A percentile compares a stretch with the other conserved stretches of the same genome.
These are phyloP conservation scores for Galeopsomyia nigrocyanea DNA, from an alignment of 2,888 invertebrate genomes.

Conservation along the genomic window DNA sequence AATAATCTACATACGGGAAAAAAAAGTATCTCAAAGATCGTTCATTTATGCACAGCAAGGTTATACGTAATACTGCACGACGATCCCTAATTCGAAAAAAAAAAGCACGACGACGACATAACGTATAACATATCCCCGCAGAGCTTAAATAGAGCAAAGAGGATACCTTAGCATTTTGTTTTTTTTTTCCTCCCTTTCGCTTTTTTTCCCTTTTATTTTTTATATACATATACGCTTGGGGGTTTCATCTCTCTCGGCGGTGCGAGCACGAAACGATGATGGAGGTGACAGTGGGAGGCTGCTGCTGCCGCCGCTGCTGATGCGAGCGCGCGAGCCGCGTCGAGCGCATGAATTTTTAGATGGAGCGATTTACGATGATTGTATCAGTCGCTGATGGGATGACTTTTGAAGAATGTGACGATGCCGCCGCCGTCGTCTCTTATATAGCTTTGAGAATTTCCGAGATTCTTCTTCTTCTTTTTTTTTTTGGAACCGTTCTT, in stretches of 20 bases:
- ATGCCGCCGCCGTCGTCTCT: too few relatives aligned
- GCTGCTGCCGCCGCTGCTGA: background rate
- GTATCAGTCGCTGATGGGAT: conserved; percentile 27
- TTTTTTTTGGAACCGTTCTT: too few relatives aligned
- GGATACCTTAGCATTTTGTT: background rate
- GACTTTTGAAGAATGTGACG: conserved; percentile 36
- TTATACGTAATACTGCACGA: too few relatives aligned
- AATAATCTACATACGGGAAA: too few relatives aligned
- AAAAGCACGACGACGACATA: too few relatives aligned
- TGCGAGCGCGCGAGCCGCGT: background rate
- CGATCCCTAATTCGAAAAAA: too few relatives aligned
- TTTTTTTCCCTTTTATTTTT: conserved; percentile 16
- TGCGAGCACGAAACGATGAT: conserved; percentile 39
- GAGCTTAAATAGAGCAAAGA: too few relatives aligned
- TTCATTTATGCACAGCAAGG: too few relatives aligned
- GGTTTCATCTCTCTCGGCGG: conserved; percentile 4
- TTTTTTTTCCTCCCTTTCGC: conserved; percentile 27
- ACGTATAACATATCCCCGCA: too few relatives aligned
- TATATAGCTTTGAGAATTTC: too few relatives aligned
- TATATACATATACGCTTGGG: background rate
- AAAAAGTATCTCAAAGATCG: too few relatives aligned
- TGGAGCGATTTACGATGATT: conserved; percentile 38
- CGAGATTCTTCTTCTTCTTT: too few relatives aligned
- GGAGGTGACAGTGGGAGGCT: conserved; percentile 28
- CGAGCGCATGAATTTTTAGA: conserved; percentile 22